Evolutionary conservation across 2,888 invertebrate genomes (phyloP).

Genomic region (Bimastos eiseni): DNA sequence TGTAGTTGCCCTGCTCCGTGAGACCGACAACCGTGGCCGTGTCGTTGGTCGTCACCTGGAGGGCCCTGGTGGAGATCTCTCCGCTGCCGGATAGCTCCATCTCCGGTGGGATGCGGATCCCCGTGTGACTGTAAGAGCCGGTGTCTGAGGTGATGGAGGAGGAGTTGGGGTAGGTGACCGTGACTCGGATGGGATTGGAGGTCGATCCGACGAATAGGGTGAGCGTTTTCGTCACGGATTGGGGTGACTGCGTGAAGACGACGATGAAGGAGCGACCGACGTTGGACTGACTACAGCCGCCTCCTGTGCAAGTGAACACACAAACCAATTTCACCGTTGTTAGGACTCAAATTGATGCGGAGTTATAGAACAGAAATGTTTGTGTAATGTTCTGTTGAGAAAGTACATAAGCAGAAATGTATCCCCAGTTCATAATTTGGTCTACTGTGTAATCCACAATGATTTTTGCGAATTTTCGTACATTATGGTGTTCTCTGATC

Average conservation of each 20-base stretch:
- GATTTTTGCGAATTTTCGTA: no score
- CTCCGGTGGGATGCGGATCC: not conserved
- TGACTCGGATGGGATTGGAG: not conserved
- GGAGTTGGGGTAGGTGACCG: not conserved
- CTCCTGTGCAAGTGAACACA: not conserved
- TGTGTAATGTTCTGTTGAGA: no score
- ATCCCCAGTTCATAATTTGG: no score
- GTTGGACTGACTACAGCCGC: not conserved
- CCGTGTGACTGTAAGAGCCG: not conserved
- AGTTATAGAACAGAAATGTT: no score
- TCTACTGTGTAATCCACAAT: no score
- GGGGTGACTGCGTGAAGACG: slow-evolving; percentile 19
- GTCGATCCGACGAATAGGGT: not conserved
- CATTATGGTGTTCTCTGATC: no score
- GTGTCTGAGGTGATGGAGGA: not conserved
- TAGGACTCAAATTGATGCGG: no score
- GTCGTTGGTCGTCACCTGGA: not conserved
- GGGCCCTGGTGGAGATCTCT: not conserved
- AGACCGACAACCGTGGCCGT: not conserved
- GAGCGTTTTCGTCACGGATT: not conserved
- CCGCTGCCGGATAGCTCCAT: not conserved
- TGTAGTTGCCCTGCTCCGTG: slow-evolving; percentile 4
- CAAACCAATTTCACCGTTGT: not conserved
- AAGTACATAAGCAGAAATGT: no score
- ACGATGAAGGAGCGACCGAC: not conserved